Base-by-base conservation (phyloP, 2,797 vertebrate species). In the Pelobates cultripes region DNA sequence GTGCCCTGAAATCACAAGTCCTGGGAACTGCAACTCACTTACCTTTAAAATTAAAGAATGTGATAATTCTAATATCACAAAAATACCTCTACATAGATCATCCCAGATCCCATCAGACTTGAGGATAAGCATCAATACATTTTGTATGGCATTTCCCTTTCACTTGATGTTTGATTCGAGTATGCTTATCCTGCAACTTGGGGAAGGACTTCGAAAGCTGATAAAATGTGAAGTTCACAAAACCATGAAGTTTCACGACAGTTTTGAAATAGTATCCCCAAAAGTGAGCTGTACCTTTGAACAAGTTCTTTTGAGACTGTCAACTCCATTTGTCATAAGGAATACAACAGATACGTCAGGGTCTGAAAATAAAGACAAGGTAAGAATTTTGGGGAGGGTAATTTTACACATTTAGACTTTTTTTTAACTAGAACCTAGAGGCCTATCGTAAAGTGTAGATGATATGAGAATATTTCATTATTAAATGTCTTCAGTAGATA, bases 141-240 rank as follows among this genome's bases (percentile, higher is more conserved):
- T 99, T 92, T 99, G 97, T 92, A 92, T 96, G 88, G 97, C 97
- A 73, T 99, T 99, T 84, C 98, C 98, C 0, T 99, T 99, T 90
- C 98, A 99, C 85, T 87, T 99, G 75, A 97, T 99, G 90, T 94
- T 99, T 86, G 98, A 98, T 78, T 91, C 96, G 75, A 93, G 89
- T 87, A 98, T 99, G 98, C 88, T 95, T 61, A 85, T 99, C 43
- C 92, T 99, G 76, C 98, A 99, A 92, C 95, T 99, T 10, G 98
- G 98, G 17, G 98, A 98, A 89, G 97, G 97, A 64, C 89, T 99
- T 68, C 90, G 97, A 85, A 96, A 94, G 86, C 96, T 98, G 87
- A 92, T 96, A 82, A 95, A 94, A 86, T 96, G 94, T 67, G 98
- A 99, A 71, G 86, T 89, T 74, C 95, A 96, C 85, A 95, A 96